Base-by-base conservation (phyloP, 2,888 invertebrate species). In the Crematogaster levior region DNA sequence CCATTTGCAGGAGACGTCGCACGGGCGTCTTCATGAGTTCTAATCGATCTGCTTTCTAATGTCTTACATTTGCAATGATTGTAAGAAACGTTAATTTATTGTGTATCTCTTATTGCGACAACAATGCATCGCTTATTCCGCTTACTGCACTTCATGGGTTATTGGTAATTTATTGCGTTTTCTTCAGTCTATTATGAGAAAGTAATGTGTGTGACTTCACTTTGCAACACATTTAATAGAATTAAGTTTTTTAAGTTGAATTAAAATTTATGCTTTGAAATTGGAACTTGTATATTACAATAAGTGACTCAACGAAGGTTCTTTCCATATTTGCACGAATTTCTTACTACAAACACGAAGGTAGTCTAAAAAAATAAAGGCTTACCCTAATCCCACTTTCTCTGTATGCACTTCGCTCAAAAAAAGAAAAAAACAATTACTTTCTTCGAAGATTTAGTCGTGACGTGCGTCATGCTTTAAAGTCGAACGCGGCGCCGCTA, bases 401-500 rank as follows among this genome's bases (percentile, higher is more conserved):
- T 1, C 24, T 63, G 40, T 43, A 30, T 9, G 40, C n/a, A 6
- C 27, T 72, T 6, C n/a, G 56, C n/a, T 58, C 30, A 40, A 70
- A 72, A 40, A 40, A 34, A 40, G 37, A 72, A 58, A 73, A 53
- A 58, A n/a, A 43, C 24, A 65, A 75, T 51, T 27, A 66, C 24
- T 65, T 65, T n/a, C n/a, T 53, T 27, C 51, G 24, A 51, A 75
- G 18, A 34, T 65, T 65, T 3, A 15, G 37, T 18, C 30, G n/a
- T 27, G 40, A 72, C 72, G 72, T 46, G 60, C 61, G 30, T 15
- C 73, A 61, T 34, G 24, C 30, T 46, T 61, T 74, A 60, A 60
- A 34, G 73, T 46, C 43, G 73, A 61, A 46, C 51, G 66, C 65
- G 66, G 51, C 66, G 30, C 48, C 58, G 65, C 77, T 74, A 83